phyloP scores from a whole-genome alignment of 2,888 invertebrate species.

The Spodoptera exigua region DNA sequence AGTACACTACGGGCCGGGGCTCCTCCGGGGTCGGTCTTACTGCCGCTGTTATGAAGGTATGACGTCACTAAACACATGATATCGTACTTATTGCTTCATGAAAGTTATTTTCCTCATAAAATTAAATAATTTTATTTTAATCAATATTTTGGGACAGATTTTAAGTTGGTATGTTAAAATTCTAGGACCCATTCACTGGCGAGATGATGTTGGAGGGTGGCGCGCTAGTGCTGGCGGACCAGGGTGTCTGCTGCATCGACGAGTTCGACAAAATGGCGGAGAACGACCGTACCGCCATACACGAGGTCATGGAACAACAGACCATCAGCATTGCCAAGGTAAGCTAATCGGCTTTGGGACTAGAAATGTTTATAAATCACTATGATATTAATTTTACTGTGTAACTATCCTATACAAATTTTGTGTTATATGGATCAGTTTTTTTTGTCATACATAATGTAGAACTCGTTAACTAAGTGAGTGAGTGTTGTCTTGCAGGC shows the following conservation, averaged over 20 bases:
- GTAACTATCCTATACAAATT: too few species aligned
- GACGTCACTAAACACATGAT: background rate
- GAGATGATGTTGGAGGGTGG: conserved; percentile 99
- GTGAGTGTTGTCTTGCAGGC: conserved; percentile 89
- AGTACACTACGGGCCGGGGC: conserved; percentile 98
- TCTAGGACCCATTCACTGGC: conserved; percentile 96
- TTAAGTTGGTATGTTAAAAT: too few species aligned
- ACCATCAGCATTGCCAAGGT: conserved; percentile 99
- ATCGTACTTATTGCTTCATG: too few species aligned
- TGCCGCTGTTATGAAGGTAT: conserved; percentile 97
- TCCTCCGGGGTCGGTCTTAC: conserved; percentile 99
- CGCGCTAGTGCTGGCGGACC: conserved; percentile 98
- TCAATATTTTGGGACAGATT: too few species aligned
- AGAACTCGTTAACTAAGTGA: too few species aligned
- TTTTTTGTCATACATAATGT: too few species aligned
- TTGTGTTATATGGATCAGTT: too few species aligned
- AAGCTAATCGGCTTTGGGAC: too few species aligned
- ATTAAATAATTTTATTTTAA: too few species aligned
- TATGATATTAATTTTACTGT: too few species aligned
- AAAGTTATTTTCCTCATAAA: too few species aligned
- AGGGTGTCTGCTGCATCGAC: conserved; percentile 99
- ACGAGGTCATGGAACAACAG: conserved; percentile 99
- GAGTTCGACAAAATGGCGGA: conserved; percentile 99
- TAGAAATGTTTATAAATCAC: too few species aligned
- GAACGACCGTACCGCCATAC: conserved; percentile 97